Percentiles rank a stretch among this genome's conserved stretches.
Evolutionary conservation across 2,113 vertebrate species (phyloP).

Genomic region (Lycaon pictus): DNA sequence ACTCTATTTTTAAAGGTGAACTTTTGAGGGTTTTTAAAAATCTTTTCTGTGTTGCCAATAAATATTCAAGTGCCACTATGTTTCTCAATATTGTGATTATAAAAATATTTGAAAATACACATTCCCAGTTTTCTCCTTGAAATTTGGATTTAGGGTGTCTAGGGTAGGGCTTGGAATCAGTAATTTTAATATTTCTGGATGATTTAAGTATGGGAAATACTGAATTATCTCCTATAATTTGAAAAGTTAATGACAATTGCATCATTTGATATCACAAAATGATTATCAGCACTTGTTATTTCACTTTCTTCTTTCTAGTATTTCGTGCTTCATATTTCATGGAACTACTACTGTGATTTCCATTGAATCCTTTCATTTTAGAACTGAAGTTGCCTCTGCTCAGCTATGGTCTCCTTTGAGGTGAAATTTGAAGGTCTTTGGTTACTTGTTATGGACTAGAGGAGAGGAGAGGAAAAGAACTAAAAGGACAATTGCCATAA

Average conservation of each 20-base stretch:
- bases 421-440: background rate
- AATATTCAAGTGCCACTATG: background rate
- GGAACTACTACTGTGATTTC: background rate
- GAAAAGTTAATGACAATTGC: background rate
- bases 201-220: background rate
- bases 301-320: background rate
- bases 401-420: background rate
- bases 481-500: background rate
- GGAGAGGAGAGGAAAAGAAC: background rate
- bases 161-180: background rate
- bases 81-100: slow-evolving; percentile 47
- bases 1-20: slow-evolving; percentile 9
- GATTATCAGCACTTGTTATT: background rate
- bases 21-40: background rate
- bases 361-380: background rate
- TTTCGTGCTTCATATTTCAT: background rate
- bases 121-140: background rate
- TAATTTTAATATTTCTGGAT: background rate
- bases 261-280: background rate
- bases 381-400: slow-evolving; percentile 4
- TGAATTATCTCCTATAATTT: background rate
- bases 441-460: background rate
- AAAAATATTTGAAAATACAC: background rate
- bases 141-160: background rate
- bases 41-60: background rate